Evolutionary conservation across 2,888 invertebrate genomes (phyloP).

Genomic region (Allacma fusca): DNA sequence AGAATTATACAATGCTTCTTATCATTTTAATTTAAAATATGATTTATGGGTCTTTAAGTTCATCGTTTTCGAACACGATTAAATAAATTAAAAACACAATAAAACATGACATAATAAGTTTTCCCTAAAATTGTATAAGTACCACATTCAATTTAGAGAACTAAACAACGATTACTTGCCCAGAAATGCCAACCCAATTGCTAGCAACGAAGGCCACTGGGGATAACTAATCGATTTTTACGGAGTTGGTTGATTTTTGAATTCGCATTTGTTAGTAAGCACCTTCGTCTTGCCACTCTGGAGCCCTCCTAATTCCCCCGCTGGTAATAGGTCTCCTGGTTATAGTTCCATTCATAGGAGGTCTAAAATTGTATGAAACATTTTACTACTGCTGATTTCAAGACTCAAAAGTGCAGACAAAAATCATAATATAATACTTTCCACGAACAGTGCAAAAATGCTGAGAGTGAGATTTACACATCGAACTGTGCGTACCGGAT

Average conservation of each 20-base stretch:
- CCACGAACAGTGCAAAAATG: conserved; percentile 14
- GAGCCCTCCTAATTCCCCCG: conserved; percentile 36
- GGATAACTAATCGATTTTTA: not conserved
- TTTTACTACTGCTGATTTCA: not conserved
- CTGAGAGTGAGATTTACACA: conserved; percentile 23
- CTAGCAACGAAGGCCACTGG: not conserved
- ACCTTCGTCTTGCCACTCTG: conserved; percentile 41
- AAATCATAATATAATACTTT: conserved; percentile 6
- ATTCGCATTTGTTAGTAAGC: conserved; percentile 39
- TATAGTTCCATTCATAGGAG: conserved; percentile 34
- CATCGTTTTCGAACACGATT: conserved; percentile 9
- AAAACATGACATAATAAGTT: conserved; percentile 30
- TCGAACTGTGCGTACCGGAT: conserved; percentile 21
- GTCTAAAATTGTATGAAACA: conserved; percentile 3
- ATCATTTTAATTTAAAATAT: conserved; percentile 9
- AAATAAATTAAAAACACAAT: conserved; percentile 33
- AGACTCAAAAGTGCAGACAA: not conserved
- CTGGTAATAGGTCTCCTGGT: conserved; percentile 40
- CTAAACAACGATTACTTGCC: conserved; percentile 28
- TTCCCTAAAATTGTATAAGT: conserved; percentile 19
- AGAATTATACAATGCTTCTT: not conserved
- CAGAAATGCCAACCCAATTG: conserved; percentile 8
- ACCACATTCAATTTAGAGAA: conserved; percentile 22
- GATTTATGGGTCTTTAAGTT: conserved; percentile 13
- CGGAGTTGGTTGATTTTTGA: not conserved